Evolutionary conservation across 64 coral and sea anemone genomes (phyloP).

Genomic region (Catalaphyllia jardinei): DNA sequence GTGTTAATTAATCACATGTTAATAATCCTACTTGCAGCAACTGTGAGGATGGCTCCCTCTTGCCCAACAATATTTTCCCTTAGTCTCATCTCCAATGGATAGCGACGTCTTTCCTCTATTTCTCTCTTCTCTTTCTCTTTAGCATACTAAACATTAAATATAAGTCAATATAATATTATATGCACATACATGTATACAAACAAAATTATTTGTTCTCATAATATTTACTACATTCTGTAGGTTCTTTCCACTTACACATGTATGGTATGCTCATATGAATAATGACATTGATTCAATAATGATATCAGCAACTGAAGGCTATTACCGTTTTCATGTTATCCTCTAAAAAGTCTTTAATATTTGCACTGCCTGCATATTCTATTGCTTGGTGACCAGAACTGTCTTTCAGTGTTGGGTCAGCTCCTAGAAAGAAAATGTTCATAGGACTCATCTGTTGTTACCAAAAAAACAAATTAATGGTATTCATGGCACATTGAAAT

Average conservation of each 20-base stretch:
- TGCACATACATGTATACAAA: no score
- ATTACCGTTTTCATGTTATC: conserved; percentile 20
- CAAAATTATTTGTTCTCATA: neutral
- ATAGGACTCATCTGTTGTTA: no score
- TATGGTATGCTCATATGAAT: no score
- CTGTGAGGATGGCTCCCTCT: conserved; percentile 86
- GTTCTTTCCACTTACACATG: no score
- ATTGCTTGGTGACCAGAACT: conserved; percentile 68
- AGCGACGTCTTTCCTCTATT: conserved; percentile 75
- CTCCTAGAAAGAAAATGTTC: conserved; percentile 45
- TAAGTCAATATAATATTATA: neutral
- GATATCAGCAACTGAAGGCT: neutral
- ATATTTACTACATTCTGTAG: neutral
- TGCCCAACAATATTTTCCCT: conserved; percentile 96
- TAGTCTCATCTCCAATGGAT: conserved; percentile 89
- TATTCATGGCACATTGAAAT: no score
- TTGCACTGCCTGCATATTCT: conserved; percentile 72
- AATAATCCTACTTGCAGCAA: conserved; percentile 77
- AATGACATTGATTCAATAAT: no score
- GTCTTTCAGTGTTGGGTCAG: conserved; percentile 91
- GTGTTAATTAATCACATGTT: neutral
- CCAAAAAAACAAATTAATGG: no score
- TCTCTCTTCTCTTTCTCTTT: conserved; percentile 89
- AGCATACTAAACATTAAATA: conserved; percentile 52
- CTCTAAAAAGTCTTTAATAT: conserved; percentile 72